These are phyloP conservation scores for Phalangium opilio DNA, from an alignment of 2,888 invertebrate genomes.

Conservation along the genomic window DNA sequence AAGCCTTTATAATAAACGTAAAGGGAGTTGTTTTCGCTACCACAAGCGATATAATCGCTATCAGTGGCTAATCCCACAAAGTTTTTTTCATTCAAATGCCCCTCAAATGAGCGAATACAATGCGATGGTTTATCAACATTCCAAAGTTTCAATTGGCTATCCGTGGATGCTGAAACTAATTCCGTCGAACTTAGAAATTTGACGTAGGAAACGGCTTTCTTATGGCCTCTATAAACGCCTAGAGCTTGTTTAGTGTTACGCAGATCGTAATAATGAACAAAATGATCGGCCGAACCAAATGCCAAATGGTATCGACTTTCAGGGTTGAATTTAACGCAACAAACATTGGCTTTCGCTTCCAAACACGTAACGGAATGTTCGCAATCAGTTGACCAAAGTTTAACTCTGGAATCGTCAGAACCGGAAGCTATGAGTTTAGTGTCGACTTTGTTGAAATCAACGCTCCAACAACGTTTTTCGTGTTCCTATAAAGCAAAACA, in stretches of 20 bases:
- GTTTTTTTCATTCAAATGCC: constrained; percentile 88
- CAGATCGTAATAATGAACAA: constrained; percentile 88
- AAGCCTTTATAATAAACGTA: constrained; percentile 83
- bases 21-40: constrained; percentile 83
- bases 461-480: constrained; percentile 89
- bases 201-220: constrained; percentile 86
- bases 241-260: constrained; percentile 65
- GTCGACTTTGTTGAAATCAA: constrained; percentile 83
- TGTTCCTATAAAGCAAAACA: constrained; percentile 48
- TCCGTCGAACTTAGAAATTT: constrained; percentile 71
- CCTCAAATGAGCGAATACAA: constrained; percentile 69
- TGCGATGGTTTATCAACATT: constrained; percentile 52
- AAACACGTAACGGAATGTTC: constrained; percentile 73
- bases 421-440: constrained; percentile 78
- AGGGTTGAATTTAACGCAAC: constrained; percentile 83
- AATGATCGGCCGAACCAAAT: constrained; percentile 89
- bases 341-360: constrained; percentile 87
- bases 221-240: constrained; percentile 69
- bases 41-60: constrained; percentile 81
- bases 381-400: constrained; percentile 76
- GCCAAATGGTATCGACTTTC: constrained; percentile 71
- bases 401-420: constrained; percentile 82
- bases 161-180: constrained; percentile 81
- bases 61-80: constrained; percentile 87
- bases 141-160: constrained; percentile 82